Conservation (phyloP, 2,113 vertebrate genomes). For the Rhinopithecus roxellana region DNA sequence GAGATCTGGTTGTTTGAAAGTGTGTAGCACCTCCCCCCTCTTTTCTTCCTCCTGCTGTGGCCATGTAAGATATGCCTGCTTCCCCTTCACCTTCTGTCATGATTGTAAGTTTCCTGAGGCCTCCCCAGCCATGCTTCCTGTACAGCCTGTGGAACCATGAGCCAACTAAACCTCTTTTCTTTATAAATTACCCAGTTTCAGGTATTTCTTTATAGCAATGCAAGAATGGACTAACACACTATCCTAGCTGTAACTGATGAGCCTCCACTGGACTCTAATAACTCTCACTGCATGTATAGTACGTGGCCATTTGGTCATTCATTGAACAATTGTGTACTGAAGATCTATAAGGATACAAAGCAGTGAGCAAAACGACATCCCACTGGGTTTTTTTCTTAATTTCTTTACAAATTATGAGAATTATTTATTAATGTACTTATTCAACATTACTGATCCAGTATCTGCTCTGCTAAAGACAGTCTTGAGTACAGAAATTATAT, state of each 20-base stretch:
- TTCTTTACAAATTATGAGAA: neutral
- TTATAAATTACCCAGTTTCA: no score
- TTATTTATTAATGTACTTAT: neutral
- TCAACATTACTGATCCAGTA: neutral
- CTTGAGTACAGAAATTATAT: neutral
- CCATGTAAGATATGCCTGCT: no score
- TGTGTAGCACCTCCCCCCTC: no score
- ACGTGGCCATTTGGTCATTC: neutral
- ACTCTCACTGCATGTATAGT: neutral
- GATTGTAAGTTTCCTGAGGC: no score
- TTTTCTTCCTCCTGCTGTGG: no score
- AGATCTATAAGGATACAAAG: neutral
- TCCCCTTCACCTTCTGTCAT: no score
- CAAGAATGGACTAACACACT: no score
- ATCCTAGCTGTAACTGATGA: neutral
- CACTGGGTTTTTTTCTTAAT: neutral
- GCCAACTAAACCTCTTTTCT: no score
- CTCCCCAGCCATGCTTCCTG: no score
- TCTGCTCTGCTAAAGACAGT: neutral
- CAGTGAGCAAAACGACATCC: neutral
- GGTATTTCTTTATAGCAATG: no score
- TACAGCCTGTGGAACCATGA: no score
- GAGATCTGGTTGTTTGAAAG: no score
- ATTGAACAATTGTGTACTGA: neutral
- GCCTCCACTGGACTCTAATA: neutral